Base-by-base conservation (phyloP, 2,888 invertebrate genomes). In the Ditula angustiorana region DNA sequence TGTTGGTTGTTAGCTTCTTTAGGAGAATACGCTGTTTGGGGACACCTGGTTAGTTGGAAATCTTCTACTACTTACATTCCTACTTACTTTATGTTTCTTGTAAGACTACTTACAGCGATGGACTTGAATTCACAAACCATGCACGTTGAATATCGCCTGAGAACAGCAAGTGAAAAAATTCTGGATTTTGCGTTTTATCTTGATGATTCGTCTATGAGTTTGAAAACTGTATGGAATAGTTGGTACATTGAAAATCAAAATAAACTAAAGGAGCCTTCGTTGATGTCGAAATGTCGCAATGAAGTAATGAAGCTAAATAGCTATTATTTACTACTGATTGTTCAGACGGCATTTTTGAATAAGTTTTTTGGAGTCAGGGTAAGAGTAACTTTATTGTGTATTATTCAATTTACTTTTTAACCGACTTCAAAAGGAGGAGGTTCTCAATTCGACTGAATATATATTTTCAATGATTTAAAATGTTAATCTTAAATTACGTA, bases 291-390 rank as follows among this genome's bases (percentile, higher is more conserved):
- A 41, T 41, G 7, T 7, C 7, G 10, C 2, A 2, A 19, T 41
- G 16, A 26, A 10, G n/a, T 47, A 8, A 19, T 7, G 7, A 47
- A 26, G 13, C n/a, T 47, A 11, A 24, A 24, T 5, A 49, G 47
- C 26, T 49, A 26, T 8, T 49, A 49, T 49, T 49, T 49, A 16
- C 8, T 49, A 4, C 16, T 49, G 13, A 26, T n/a, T 26, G 47
- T 13, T 1, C 47, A 49, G 8, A 26, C 10, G 26, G 4, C 8
- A 8, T 26, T 24, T 26, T 10, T 49, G 26, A 49, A 49, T n/a
- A 26, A 24, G 26, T 49, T 26, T n/a, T 49, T 49, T 49, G 47
- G 47, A 26, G 47, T 26, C 47, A 26, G 47, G 47, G 47, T 49
- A 26, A 49, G 26, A 11, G 16, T 35, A 13, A 5, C 2, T 41